Percentiles rank a stretch among this genome's conserved stretches.
Evolutionary conservation across 2,888 invertebrate species (phyloP).

Genomic region (Bembecia ichneumoniformis): DNA sequence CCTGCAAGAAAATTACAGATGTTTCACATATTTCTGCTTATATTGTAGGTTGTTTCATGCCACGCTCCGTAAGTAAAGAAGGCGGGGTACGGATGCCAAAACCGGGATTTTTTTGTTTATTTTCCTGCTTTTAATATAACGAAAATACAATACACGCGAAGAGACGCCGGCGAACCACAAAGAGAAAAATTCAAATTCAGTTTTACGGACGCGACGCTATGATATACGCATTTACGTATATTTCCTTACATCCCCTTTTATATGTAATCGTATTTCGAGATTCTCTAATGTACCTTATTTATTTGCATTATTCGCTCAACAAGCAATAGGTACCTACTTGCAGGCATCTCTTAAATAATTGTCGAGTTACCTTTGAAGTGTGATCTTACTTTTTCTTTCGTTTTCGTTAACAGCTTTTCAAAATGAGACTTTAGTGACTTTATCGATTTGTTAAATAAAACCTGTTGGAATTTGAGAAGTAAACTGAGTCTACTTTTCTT

Average conservation of each 20-base stretch:
- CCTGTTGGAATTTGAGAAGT: too few species aligned
- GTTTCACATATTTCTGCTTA: background rate
- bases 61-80: background rate
- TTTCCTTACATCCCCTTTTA: constrained; percentile 19
- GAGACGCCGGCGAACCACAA: constrained; percentile 27
- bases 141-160: constrained; percentile 35
- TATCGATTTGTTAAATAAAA: too few species aligned
- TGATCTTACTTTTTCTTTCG: constrained; percentile 5
- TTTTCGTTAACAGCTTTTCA: constrained; percentile 4
- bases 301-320: constrained; percentile 13
- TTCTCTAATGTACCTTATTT: constrained; percentile 18
- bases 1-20: background rate
- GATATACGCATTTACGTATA: constrained; percentile 30
- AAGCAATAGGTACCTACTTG: constrained; percentile 9
- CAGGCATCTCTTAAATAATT: constrained; percentile 7
- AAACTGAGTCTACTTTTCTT: too few species aligned
- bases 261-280: constrained; percentile 24
- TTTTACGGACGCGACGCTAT: constrained; percentile 32
- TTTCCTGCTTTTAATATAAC: constrained; percentile 47
- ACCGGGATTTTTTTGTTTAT: constrained; percentile 34
- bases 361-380: constrained; percentile 10
- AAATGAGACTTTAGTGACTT: too few species aligned
- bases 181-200: constrained; percentile 40
- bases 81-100: constrained; percentile 12
- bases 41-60: too few species aligned